Conservation (phyloP, 2,797 vertebrate species). For the Helarctos malayanus region DNA sequence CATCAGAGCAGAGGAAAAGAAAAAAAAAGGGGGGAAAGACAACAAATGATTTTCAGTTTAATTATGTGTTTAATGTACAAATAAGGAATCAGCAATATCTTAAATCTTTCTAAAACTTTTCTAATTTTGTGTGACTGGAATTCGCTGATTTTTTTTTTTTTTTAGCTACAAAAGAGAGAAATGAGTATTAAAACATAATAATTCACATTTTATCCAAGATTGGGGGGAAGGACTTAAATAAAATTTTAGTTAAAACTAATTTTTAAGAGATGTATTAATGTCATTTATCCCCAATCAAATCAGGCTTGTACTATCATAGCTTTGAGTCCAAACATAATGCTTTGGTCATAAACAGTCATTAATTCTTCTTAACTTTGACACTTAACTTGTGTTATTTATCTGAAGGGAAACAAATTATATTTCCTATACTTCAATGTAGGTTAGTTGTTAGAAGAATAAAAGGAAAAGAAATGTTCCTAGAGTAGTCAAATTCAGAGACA, state of each 20-base stretch:
- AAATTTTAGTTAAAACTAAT: conserved; percentile 3
- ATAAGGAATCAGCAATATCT: not conserved
- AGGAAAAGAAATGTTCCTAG: not conserved
- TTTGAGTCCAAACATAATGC: conserved; percentile 33
- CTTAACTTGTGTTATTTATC: not conserved
- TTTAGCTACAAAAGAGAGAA: conserved; percentile 62
- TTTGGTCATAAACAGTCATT: not conserved
- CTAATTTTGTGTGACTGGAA: not conserved
- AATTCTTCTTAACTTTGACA: conserved; percentile 29
- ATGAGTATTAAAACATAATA: not conserved
- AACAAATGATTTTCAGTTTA: not conserved
- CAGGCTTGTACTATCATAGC: not conserved
- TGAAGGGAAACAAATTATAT: conserved; percentile 18
- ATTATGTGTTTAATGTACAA: not conserved
- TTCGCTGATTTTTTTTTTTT: not conserved
- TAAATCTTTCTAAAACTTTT: conserved; percentile 6
- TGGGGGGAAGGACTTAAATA: not conserved
- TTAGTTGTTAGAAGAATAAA: conserved; percentile 29
- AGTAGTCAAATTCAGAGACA: not conserved
- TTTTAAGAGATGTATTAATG: not conserved
- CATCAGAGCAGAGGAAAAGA: not conserved
- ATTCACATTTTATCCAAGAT: not conserved
- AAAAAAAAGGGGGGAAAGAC: not conserved
- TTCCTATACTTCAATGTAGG: not conserved
- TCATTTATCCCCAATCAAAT: conserved; percentile 29